Evolutionary conservation across 2,113 vertebrate genomes (phyloP).

Genomic region (Phainopepla nitens): DNA sequence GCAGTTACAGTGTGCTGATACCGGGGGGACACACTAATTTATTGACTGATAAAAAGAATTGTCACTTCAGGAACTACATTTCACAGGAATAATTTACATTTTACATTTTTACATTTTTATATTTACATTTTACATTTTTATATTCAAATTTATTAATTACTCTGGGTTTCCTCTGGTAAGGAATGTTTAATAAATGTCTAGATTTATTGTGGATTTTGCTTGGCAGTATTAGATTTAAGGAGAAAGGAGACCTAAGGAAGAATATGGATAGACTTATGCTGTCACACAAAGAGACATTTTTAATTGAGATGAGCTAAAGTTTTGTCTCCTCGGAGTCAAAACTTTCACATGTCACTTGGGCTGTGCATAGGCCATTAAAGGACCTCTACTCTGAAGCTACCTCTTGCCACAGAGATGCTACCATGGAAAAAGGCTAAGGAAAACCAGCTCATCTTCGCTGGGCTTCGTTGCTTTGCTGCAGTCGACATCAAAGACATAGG

Average conservation of each 20-base stretch:
- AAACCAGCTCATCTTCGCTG: neutral
- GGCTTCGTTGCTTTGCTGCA: neutral
- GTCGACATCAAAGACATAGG: neutral
- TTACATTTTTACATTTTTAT: no score
- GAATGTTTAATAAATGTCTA: neutral
- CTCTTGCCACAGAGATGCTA: neutral
- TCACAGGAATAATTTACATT: neutral
- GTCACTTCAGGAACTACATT: neutral
- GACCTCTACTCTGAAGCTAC: neutral
- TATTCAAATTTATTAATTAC: neutral
- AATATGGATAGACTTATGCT: neutral
- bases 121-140: no score
- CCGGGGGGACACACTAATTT: neutral
- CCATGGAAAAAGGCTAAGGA: neutral
- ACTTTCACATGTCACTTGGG: neutral
- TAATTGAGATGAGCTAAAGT: neutral
- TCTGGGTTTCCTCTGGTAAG: neutral
- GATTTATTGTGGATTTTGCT: neutral
- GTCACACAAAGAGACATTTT: neutral
- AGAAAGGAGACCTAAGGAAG: neutral
- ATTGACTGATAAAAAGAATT: neutral
- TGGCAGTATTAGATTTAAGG: neutral
- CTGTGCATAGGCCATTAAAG: neutral
- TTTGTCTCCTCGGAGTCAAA: neutral
- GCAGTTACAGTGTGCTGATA: neutral